These are phyloP conservation scores for Drosophila diplacantha DNA, from an alignment of 2,888 invertebrate genomes.

Conservation along the genomic window DNA sequence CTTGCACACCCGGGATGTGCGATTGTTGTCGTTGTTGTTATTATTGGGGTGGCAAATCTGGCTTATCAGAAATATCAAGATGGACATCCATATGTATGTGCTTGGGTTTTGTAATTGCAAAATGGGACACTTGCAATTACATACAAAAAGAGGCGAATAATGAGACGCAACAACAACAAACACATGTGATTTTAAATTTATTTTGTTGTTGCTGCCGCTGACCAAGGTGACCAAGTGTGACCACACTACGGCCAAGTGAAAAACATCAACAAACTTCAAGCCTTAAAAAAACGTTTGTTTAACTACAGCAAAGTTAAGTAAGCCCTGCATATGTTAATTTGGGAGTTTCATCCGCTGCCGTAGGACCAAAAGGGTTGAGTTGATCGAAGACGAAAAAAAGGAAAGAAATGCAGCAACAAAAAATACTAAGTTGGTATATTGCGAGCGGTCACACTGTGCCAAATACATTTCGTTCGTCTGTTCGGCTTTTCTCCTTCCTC, in stretches of 20 bases:
- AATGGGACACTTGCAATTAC: constrained; percentile 40
- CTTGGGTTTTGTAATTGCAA: constrained; percentile 13
- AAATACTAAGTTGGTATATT: constrained; percentile 28
- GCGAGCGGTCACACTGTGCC: constrained; percentile 61
- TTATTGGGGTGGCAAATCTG: constrained; percentile 12
- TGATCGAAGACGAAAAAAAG: background rate
- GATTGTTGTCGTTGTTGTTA: constrained; percentile 27
- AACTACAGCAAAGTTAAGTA: background rate
- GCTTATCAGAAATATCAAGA: constrained; percentile 19
- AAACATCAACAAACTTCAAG: background rate
- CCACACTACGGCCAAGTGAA: constrained; percentile 22
- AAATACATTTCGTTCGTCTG: constrained; percentile 60
- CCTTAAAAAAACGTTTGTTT: background rate
- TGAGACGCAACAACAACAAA: constrained; percentile 42
- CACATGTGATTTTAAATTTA: constrained; percentile 63
- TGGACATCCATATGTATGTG: background rate
- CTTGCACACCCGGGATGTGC: constrained; percentile 42
- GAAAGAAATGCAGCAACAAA: background rate
- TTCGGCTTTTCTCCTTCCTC: constrained; percentile 24
- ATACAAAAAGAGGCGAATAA: constrained; percentile 17
- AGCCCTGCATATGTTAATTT: background rate
- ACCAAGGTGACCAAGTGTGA: constrained; percentile 48
- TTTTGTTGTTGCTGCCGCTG: constrained; percentile 16
- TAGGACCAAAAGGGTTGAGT: background rate
- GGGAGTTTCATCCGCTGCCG: background rate